Evolutionary conservation across 2,113 vertebrate genomes (phyloP).

Genomic region (Phylloscopus whistleri): DNA sequence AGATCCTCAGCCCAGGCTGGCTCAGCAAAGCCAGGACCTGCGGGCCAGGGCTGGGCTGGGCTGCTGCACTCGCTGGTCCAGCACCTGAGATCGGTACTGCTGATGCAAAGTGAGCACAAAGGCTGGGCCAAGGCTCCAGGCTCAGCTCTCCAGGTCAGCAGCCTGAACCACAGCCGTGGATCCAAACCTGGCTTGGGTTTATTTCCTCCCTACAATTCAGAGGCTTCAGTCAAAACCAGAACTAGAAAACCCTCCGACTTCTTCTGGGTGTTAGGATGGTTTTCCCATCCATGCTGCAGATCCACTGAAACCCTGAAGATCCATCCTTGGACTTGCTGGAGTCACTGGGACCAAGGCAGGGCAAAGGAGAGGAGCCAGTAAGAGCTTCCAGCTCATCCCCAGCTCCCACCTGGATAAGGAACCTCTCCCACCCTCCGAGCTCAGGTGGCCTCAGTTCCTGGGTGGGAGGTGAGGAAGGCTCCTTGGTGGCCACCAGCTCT

Average conservation of each 20-base stretch:
- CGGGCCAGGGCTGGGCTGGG: neutral
- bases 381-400: neutral
- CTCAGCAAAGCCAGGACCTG: neutral
- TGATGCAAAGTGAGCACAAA: neutral
- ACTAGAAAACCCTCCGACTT: neutral
- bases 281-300: neutral
- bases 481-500: neutral
- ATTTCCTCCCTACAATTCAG: neutral
- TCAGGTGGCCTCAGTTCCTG: neutral
- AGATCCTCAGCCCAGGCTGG: neutral
- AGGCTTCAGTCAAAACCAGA: neutral
- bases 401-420: neutral
- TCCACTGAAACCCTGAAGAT: neutral
- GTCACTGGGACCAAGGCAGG: neutral
- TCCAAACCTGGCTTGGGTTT: neutral
- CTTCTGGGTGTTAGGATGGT: neutral
- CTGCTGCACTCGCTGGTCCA: fast-evolving
- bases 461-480: neutral
- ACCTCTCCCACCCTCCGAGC: neutral
- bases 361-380: neutral
- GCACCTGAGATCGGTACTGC: neutral
- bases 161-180: neutral
- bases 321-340: neutral
- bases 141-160: neutral
- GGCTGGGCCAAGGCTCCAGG: neutral